These are phyloP conservation scores for Cheilosia variabilis DNA, from an alignment of 2,888 invertebrate genomes.

Conservation along the genomic window DNA sequence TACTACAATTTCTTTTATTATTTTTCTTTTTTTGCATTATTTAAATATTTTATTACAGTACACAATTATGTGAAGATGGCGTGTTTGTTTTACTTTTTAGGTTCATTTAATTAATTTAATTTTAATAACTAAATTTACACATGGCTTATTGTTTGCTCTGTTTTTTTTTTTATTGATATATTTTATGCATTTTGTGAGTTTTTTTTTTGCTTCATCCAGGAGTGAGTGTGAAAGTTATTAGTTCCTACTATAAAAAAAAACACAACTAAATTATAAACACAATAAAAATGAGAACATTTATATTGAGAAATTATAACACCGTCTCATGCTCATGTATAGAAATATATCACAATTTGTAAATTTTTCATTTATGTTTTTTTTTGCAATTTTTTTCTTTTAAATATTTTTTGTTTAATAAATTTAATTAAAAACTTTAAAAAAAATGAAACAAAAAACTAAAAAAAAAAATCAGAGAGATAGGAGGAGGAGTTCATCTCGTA, in stretches of 20 bases:
- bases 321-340: slow-evolving; percentile 73
- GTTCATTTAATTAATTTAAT: slow-evolving; percentile 36
- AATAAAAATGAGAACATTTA: slow-evolving; percentile 57
- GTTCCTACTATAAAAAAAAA: slow-evolving; percentile 56
- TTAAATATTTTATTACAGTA: slow-evolving; percentile 71
- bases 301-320: slow-evolving; percentile 72
- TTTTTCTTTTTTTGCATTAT: slow-evolving; percentile 46
- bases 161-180: slow-evolving; percentile 64
- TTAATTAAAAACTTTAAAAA: slow-evolving; percentile 62
- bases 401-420: slow-evolving; percentile 49
- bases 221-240: slow-evolving; percentile 71
- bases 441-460: slow-evolving; percentile 50
- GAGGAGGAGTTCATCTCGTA: slow-evolving; percentile 51
- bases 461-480: slow-evolving; percentile 39
- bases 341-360: slow-evolving; percentile 76
- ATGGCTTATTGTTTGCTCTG: slow-evolving; percentile 67
- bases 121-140: slow-evolving; percentile 71
- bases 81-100: slow-evolving; percentile 33
- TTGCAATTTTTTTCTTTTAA: slow-evolving; percentile 34
- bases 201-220: slow-evolving; percentile 66
- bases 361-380: slow-evolving; percentile 64
- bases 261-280: slow-evolving; percentile 47
- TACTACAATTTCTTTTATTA: slow-evolving; percentile 60
- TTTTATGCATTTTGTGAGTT: slow-evolving; percentile 59
- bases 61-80: slow-evolving; percentile 74